A percentile compares a stretch with the other conserved stretches of the same genome.
phyloP scores from a whole-genome alignment of 2,797 vertebrate species.

The Dallia pectoralis region DNA sequence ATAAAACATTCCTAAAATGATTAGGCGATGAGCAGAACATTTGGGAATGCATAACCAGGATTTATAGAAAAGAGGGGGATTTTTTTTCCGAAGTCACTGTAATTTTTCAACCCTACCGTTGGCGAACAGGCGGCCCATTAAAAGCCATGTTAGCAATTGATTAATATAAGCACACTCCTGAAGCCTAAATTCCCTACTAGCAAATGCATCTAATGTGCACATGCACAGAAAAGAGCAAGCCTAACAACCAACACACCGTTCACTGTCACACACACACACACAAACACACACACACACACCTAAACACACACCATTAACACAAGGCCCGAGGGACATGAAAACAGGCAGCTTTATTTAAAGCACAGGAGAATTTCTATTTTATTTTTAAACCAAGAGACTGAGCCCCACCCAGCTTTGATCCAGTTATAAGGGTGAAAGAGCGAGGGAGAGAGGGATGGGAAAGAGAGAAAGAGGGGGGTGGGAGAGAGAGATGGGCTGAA shows the following conservation, averaged over 20 bases:
- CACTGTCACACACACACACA: conserved; percentile 18
- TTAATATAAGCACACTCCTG: conserved; percentile 16
- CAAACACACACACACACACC: conserved; percentile 18
- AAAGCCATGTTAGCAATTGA: conserved; percentile 2
- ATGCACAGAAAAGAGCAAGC: background rate
- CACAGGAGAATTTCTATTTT: conserved; percentile 37
- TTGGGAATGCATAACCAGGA: too few relatives aligned
- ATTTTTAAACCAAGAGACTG: conserved; percentile 33
- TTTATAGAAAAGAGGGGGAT: too few relatives aligned
- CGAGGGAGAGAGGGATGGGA: background rate
- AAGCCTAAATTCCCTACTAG: conserved; percentile 23
- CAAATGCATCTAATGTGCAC: conserved; percentile 42
- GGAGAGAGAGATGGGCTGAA: conserved; percentile 10
- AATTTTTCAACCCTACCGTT: too few relatives aligned
- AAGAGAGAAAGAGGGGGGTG: background rate
- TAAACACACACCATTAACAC: conserved; percentile 20
- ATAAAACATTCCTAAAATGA: too few relatives aligned
- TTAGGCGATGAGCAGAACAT: too few relatives aligned
- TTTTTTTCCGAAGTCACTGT: too few relatives aligned
- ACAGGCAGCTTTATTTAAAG: conserved; percentile 38
- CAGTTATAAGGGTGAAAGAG: conserved; percentile 25
- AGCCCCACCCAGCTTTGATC: conserved; percentile 60
- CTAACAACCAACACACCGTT: conserved; percentile 32
- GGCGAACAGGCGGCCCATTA: too few relatives aligned
- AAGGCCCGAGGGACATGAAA: conserved; percentile 28